Evolutionary conservation across 2,888 invertebrate genomes (phyloP).

Genomic region (Synanthedon vespiformis): DNA sequence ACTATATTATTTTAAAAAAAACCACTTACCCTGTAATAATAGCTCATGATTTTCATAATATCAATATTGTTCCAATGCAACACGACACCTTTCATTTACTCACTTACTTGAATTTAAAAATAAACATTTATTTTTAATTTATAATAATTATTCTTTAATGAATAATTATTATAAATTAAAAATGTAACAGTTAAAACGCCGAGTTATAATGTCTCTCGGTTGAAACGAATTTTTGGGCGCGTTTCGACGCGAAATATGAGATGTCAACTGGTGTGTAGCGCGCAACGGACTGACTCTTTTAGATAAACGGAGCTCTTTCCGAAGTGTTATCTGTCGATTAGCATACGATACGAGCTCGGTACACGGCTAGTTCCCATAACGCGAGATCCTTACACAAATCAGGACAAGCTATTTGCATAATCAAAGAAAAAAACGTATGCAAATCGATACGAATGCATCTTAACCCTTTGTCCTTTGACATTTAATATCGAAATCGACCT

Average conservation of each 20-base stretch:
- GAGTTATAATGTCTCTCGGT: neutral
- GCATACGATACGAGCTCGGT: slow-evolving; percentile 39
- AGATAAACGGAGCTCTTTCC: slow-evolving; percentile 44
- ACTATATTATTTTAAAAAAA: neutral
- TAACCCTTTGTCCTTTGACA: slow-evolving; percentile 39
- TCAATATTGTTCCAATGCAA: slow-evolving; percentile 16
- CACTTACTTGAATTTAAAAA: slow-evolving; percentile 2
- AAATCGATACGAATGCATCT: slow-evolving; percentile 43
- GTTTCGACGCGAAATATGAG: slow-evolving; percentile 24
- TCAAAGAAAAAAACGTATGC: slow-evolving; percentile 55
- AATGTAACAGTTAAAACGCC: neutral
- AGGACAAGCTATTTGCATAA: slow-evolving; percentile 52
- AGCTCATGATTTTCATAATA: slow-evolving; percentile 65
- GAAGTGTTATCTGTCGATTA: slow-evolving; percentile 57
- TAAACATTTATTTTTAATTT: neutral
- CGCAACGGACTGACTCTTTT: slow-evolving; percentile 56
- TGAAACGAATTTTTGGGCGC: slow-evolving; percentile 4
- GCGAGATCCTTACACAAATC: slow-evolving; percentile 34
- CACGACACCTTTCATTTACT: slow-evolving; percentile 32
- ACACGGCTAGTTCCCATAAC: slow-evolving; percentile 45
- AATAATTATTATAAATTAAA: neutral
- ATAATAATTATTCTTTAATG: neutral
- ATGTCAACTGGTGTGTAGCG: slow-evolving; percentile 53
- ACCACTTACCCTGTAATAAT: slow-evolving; percentile 52
- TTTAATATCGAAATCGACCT: slow-evolving; percentile 55